These are phyloP conservation scores for Metopia argyrocephala DNA, from an alignment of 2,888 invertebrate species.

Conservation along the genomic window DNA sequence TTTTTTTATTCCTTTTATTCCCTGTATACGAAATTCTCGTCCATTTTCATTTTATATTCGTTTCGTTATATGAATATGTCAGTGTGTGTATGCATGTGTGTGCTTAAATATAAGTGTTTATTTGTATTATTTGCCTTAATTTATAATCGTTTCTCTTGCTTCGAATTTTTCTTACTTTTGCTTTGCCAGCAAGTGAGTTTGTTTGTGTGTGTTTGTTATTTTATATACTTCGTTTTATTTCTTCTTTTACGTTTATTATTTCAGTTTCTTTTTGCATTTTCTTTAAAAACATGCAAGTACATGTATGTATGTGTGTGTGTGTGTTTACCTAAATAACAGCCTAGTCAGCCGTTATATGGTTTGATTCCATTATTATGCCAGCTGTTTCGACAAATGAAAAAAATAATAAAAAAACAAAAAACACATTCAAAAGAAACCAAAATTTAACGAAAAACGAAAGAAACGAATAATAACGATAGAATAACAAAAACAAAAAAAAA, in stretches of 20 bases:
- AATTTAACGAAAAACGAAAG: background rate
- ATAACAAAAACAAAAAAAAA: slow-evolving; percentile 9
- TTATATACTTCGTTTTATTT: background rate
- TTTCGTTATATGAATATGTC: background rate
- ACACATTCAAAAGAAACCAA: slow-evolving; percentile 27
- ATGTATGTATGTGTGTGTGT: slow-evolving; percentile 10
- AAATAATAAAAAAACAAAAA: slow-evolving; percentile 35
- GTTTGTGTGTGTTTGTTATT: background rate
- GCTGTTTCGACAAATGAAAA: slow-evolving; percentile 57
- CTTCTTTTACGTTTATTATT: background rate
- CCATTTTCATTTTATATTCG: slow-evolving; percentile 16
- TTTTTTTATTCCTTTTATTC: slow-evolving; percentile 18
- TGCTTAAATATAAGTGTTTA: background rate
- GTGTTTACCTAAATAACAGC: slow-evolving; percentile 42
- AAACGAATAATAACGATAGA: slow-evolving; percentile 31
- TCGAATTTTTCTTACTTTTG: slow-evolving; percentile 2
- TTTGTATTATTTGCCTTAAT: slow-evolving; percentile 33
- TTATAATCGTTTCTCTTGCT: slow-evolving; percentile 43
- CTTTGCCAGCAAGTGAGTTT: background rate
- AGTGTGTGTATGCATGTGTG: background rate
- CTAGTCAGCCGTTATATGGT: slow-evolving; percentile 56
- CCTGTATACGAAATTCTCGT: slow-evolving; percentile 17
- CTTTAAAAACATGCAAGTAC: background rate
- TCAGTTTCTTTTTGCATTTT: background rate
- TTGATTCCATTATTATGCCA: slow-evolving; percentile 59